A percentile compares a stretch with the other conserved stretches of the same genome.
Conservation (phyloP, 2,888 invertebrate genomes). For the Pristionchus japonicus region DNA sequence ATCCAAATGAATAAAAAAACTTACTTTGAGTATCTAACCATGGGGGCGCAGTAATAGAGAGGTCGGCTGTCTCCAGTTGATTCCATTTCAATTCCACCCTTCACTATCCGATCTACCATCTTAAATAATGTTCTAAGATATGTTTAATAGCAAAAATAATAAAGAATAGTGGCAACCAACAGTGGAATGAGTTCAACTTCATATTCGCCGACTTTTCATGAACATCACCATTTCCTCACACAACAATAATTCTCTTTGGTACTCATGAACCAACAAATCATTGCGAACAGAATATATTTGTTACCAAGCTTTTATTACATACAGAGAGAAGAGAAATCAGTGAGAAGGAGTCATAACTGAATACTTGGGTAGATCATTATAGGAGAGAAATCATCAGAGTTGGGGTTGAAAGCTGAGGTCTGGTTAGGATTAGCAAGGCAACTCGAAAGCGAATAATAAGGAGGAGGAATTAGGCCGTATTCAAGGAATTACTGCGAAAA, state of each 20-base stretch:
- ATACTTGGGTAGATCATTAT: neutral
- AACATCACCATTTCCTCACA: neutral
- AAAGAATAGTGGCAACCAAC: too few species aligned
- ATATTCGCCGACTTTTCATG: slow-evolving; percentile 3
- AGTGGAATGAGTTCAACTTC: neutral
- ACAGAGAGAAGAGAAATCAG: neutral
- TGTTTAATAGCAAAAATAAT: neutral
- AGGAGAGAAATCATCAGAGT: slow-evolving; percentile 19
- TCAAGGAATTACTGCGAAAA: neutral
- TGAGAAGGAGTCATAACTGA: neutral
- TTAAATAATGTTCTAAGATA: neutral
- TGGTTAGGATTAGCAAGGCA: slow-evolving; percentile 24
- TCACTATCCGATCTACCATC: slow-evolving; percentile 22
- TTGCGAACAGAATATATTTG: neutral
- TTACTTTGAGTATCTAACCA: slow-evolving; percentile 93
- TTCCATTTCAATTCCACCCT: neutral
- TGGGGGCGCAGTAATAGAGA: slow-evolving; percentile 82
- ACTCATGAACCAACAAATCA: neutral
- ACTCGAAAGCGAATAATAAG: neutral
- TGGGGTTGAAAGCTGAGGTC: neutral
- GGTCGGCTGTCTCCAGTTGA: slow-evolving; percentile 54
- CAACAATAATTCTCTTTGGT: neutral
- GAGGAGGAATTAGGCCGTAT: neutral
- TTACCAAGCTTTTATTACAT: slow-evolving; percentile 1
- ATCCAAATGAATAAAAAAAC: slow-evolving; percentile 60